Evolutionary conservation across 2,113 vertebrate species (phyloP).

Genomic region (Apteryx mantelli): DNA sequence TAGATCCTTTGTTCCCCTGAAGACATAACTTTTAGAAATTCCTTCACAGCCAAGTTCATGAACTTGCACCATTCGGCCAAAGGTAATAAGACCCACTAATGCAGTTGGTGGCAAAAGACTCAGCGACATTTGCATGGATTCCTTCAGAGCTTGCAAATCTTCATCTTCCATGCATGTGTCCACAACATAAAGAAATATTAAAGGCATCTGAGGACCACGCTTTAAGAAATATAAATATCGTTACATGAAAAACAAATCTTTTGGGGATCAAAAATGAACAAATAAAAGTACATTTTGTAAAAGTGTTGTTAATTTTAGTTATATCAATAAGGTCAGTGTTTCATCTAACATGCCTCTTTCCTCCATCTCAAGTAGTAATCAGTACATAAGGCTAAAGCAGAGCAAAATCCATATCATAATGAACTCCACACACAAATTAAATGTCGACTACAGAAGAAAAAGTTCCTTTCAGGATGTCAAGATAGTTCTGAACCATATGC

Average conservation of each 20-base stretch:
- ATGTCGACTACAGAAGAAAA: background rate
- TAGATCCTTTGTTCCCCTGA: constrained; percentile 95
- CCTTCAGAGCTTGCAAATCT: constrained; percentile 95
- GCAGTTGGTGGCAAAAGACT: constrained; percentile 94
- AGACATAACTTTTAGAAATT: constrained; percentile 98
- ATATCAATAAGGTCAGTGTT: background rate
- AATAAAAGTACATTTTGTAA: background rate
- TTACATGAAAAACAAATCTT: background rate
- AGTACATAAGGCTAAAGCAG: background rate
- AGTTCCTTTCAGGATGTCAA: background rate
- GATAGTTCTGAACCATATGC: background rate
- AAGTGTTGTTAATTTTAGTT: background rate
- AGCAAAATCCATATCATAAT: background rate
- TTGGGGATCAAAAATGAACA: background rate
- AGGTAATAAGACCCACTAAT: constrained; percentile 95
- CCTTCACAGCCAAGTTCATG: constrained; percentile 97
- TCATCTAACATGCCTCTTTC: background rate
- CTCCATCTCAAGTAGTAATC: background rate
- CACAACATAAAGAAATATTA: constrained; percentile 98
- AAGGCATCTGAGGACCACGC: constrained; percentile 96
- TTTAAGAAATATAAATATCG: constrained; percentile 67
- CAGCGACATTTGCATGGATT: constrained; percentile 98
- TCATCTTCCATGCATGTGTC: constrained; percentile 99
- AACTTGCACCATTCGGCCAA: constrained; percentile 97
- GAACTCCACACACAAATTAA: background rate